Evolutionary conservation across 2,113 vertebrate genomes (phyloP).

Genomic region (Festucalex cinctus): DNA sequence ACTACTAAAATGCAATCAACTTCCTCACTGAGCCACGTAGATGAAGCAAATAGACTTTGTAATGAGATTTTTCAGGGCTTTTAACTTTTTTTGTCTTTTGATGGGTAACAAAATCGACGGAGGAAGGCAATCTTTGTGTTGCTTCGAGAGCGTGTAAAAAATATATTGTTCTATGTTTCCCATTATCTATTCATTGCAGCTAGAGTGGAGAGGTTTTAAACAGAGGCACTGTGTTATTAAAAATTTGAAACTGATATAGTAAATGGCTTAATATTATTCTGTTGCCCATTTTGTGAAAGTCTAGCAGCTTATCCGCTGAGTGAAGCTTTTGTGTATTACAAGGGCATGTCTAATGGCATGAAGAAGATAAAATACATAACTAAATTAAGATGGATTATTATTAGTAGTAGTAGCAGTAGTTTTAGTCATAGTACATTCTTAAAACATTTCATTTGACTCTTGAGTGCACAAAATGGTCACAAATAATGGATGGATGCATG

Average conservation of each 20-base stretch:
- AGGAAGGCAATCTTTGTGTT: conserved; percentile 29
- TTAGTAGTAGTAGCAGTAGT: not conserved
- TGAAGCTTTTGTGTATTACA: not conserved
- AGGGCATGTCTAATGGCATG: not conserved
- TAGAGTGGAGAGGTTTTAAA: conserved; percentile 2
- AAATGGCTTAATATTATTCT: not conserved
- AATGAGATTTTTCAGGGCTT: conserved; percentile 58
- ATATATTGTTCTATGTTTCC: conserved; percentile 14
- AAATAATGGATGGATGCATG: not conserved
- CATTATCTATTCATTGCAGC: conserved; percentile 3
- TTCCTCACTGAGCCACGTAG: conserved; percentile 63
- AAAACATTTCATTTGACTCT: not conserved
- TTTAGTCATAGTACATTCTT: not conserved
- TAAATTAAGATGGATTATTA: not conserved
- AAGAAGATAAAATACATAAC: not conserved
- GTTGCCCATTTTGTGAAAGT: not conserved
- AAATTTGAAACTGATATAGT: not conserved
- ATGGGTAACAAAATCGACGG: conserved; percentile 36
- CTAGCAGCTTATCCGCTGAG: not conserved
- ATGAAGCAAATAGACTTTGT: conserved; percentile 62
- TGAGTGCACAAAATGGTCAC: too few species aligned
- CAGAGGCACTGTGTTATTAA: not conserved
- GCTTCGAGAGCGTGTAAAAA: conserved; percentile 12
- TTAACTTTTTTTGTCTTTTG: conserved; percentile 52
- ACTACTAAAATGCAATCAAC: conserved; percentile 68